Evolutionary conservation across 2,888 invertebrate genomes (phyloP), one percentile per base, ranked within the genome.

Genomic region (Cenopis cana): DNA sequence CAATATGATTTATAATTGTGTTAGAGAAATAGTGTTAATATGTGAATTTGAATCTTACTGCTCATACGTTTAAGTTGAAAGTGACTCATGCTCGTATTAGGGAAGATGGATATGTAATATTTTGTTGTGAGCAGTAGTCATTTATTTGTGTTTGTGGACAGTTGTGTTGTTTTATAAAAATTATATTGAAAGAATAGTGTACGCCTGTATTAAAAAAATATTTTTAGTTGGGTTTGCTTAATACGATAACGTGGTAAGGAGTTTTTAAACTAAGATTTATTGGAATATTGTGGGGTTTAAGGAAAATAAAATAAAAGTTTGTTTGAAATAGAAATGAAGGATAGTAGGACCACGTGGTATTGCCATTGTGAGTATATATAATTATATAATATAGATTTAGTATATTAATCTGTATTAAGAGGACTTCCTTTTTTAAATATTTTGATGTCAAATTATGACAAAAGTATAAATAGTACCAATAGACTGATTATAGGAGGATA

Each of bases 61-160:
- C 20, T 20, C 20, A 59, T 41, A 14, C 9, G 20, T 36, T 41
- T 24, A 41, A n/a, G 20, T 59, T 20, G 41, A 41, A 59, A 59
- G 36, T 49, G 2, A 59, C 12, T 70, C 5, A 12, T 17, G 0
- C 18, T 3, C 8, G 17, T 59, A 50, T 54, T 71, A 68, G 73
- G 75, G 66, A 76, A 74, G 74, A 68, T 9, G 41, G 33, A 60
- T 57, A 68, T 70, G 57, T 64, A 65, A 52, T n/a, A n/a, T n/a
- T 73, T 60, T 65, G 68, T 56, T 55, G 49, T 68, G 57, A 61
- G 46, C 73, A 75, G 74, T 75, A 17, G 66, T 56, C 50, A 29
- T 54, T 65, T 49, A 12, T 11, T 33, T 29, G 17, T 50, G 46
- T 29, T 20, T 11, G 33, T 17, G 36, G 11, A 49, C 20, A 57